phyloP scores from a whole-genome alignment of 2,797 vertebrate genomes.

The Cuniculus paca region DNA sequence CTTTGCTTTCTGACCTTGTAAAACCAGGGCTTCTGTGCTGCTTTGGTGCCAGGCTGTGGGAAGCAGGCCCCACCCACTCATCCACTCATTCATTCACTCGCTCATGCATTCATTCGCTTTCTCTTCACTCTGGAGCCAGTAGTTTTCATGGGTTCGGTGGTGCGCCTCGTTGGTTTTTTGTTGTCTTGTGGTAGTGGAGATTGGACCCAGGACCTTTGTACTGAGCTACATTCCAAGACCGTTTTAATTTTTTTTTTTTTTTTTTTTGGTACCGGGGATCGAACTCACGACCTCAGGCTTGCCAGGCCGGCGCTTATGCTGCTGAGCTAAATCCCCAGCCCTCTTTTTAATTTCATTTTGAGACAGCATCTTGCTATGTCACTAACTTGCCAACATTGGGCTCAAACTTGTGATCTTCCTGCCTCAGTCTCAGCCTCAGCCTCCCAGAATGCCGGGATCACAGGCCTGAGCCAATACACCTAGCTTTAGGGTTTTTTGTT shows the following conservation, averaged over 20 bases:
- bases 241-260: too few species aligned
- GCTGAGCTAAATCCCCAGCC: not conserved
- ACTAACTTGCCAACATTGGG: not conserved
- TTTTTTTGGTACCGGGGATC: not conserved
- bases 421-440: not conserved
- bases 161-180: not conserved
- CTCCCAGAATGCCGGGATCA: not conserved
- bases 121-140: not conserved
- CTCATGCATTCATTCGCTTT: not conserved
- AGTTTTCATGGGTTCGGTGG: not conserved
- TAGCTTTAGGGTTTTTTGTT: not conserved
- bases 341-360: not conserved
- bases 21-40: not conserved
- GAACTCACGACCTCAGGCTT: not conserved
- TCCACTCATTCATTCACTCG: not conserved
- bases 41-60: not conserved
- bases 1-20: not conserved
- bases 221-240: too few species aligned
- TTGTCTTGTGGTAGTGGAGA: too few species aligned
- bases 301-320: too few species aligned
- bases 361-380: not conserved
- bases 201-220: too few species aligned
- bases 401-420: not conserved
- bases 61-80: not conserved
- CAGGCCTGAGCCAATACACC: not conserved